Conservation (phyloP, 2,113 vertebrate genomes). For the Sceloporus undulatus region DNA sequence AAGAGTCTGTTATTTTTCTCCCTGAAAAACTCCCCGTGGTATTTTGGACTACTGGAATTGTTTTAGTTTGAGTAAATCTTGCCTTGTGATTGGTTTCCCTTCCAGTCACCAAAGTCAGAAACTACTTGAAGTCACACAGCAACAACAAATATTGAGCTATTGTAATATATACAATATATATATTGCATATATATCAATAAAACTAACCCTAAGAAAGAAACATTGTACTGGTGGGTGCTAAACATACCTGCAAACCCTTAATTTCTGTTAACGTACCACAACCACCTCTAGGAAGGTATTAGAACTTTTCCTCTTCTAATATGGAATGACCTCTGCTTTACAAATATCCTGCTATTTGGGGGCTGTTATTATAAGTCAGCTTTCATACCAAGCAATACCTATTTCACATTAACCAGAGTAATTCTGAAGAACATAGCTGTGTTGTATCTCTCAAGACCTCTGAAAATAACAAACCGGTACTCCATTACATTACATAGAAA, state of each 20-base stretch:
- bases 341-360: neutral
- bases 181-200: too few relatives aligned
- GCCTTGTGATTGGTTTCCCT: too few relatives aligned
- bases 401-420: neutral
- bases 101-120: too few relatives aligned
- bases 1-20: neutral
- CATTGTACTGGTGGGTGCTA: too few relatives aligned
- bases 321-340: neutral
- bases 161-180: neutral
- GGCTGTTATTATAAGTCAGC: neutral
- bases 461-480: neutral
- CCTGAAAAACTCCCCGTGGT: neutral
- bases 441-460: neutral
- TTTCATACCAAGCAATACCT: neutral
- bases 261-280: rapidly evolving
- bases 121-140: too few relatives aligned
- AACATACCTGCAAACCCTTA: neutral
- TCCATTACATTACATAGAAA: neutral
- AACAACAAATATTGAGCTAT: neutral
- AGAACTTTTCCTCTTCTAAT: neutral
- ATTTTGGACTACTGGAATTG: neutral
- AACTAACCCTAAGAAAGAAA: too few relatives aligned
- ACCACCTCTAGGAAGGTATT: neutral
- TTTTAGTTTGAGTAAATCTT: neutral
- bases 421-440: neutral